phyloP scores from a whole-genome alignment of 2,888 invertebrate species.

The Hirtodrosophila histrioides region DNA sequence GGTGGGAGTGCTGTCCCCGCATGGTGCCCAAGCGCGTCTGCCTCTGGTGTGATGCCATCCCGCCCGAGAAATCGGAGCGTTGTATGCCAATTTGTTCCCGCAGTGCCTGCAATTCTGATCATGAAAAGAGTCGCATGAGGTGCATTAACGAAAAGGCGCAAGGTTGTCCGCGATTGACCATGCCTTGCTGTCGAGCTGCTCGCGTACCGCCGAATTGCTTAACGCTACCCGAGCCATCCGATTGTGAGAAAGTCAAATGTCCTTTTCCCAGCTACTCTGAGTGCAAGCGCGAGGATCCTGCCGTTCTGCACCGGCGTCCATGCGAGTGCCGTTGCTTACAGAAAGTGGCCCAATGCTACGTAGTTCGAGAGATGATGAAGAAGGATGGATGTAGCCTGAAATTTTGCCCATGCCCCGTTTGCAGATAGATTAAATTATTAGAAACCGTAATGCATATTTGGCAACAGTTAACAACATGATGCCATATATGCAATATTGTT shows the following conservation, averaged over 20 bases:
- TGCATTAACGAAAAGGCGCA: constrained; percentile 2
- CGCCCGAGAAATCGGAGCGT: constrained; percentile 39
- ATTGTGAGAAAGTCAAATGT: constrained; percentile 47
- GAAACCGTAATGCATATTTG: constrained; percentile 13
- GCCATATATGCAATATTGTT: constrained; percentile 25
- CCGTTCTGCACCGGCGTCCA: constrained; percentile 17
- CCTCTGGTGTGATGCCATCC: constrained; percentile 40
- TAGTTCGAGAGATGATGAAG: background rate
- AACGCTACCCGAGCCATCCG: fast-evolving
- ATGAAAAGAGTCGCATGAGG: constrained; percentile 11
- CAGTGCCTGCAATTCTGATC: constrained; percentile 13
- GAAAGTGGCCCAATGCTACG: background rate
- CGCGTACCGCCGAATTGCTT: constrained; percentile 51
- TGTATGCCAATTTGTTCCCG: constrained; percentile 18
- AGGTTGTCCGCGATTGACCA: constrained; percentile 28
- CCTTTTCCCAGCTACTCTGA: constrained; percentile 71
- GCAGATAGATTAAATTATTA: constrained; percentile 1
- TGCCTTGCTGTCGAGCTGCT: constrained; percentile 55
- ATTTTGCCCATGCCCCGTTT: constrained; percentile 32
- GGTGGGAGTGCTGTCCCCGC: constrained; percentile 63
- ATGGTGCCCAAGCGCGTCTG: constrained; percentile 42
- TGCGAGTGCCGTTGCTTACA: constrained; percentile 47
- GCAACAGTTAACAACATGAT: background rate
- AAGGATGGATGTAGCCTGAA: background rate
- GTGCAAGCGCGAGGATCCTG: constrained; percentile 34